Evolutionary conservation across 2,113 vertebrate genomes (phyloP).

Genomic region (Alethe castanea): DNA sequence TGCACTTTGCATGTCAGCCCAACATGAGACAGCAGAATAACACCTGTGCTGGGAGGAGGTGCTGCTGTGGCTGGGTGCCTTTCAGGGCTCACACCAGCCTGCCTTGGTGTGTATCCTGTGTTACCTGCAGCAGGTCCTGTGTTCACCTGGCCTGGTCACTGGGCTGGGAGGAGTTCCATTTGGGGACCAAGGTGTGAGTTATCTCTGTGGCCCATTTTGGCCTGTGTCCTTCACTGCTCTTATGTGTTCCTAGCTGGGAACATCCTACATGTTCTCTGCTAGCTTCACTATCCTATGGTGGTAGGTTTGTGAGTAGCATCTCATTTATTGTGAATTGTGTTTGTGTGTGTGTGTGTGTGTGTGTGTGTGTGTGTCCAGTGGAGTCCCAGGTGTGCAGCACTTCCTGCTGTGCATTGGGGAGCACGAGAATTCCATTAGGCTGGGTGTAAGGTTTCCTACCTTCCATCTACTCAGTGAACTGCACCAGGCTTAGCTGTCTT

Average conservation of each 20-base stretch:
- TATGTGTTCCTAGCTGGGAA: neutral
- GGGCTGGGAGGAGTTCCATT: neutral
- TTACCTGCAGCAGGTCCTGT: rapidly evolving
- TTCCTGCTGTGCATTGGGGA: neutral
- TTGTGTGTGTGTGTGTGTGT: neutral
- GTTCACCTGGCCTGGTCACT: neutral
- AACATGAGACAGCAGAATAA: neutral
- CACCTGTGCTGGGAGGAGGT: neutral
- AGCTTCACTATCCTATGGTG: neutral
- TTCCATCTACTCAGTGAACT: slow-evolving; percentile 7
- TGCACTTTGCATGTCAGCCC: rapidly evolving
- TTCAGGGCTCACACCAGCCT: neutral
- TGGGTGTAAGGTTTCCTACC: neutral
- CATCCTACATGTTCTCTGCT: neutral
- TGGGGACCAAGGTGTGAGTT: neutral
- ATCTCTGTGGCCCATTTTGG: neutral
- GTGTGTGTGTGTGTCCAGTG: neutral
- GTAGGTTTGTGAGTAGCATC: neutral
- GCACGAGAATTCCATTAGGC: neutral
- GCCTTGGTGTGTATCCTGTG: neutral
- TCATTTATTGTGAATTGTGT: neutral
- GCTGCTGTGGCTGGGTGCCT: neutral
- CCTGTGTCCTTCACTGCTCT: neutral
- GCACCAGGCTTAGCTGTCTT: neutral
- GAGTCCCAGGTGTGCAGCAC: neutral